A percentile compares a stretch with the other conserved stretches of the same genome.
Conservation (phyloP, 2,888 invertebrate species). For the Nebria brevicollis region DNA sequence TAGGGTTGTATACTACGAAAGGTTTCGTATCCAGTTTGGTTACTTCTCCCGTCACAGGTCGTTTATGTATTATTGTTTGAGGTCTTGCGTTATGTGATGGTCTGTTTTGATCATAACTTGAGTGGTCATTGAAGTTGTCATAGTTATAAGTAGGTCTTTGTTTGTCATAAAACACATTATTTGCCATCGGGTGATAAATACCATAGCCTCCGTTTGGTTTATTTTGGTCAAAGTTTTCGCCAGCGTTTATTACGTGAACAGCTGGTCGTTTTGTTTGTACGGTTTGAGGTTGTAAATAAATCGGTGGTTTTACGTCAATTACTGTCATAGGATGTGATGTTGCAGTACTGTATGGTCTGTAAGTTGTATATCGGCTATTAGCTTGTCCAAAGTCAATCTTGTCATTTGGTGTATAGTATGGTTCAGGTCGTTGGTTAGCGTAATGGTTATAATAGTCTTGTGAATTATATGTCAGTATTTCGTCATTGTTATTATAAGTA, state of each 20-base stretch:
- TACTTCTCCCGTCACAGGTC: slow-evolving; percentile 39
- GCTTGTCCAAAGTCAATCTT: slow-evolving; percentile 35
- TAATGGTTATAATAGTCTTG: slow-evolving; percentile 21
- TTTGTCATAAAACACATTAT: neutral
- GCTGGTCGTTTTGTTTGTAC: slow-evolving; percentile 25
- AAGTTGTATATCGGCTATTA: slow-evolving; percentile 3
- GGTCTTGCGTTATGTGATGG: slow-evolving; percentile 14
- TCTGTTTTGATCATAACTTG: slow-evolving; percentile 13
- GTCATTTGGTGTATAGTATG: slow-evolving; percentile 8
- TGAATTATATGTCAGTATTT: slow-evolving; percentile 3
- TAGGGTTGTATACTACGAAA: slow-evolving; percentile 22
- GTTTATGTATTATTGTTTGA: slow-evolving; percentile 33
- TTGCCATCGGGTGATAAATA: neutral
- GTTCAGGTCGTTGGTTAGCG: neutral
- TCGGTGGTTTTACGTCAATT: slow-evolving; percentile 32
- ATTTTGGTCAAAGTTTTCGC: neutral
- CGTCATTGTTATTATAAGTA: slow-evolving; percentile 19
- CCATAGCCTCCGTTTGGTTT: neutral
- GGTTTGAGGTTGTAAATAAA: slow-evolving; percentile 22
- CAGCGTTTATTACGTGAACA: slow-evolving; percentile 17
- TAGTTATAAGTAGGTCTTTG: slow-evolving; percentile 31
- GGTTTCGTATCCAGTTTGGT: slow-evolving; percentile 41
- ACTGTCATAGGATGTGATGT: slow-evolving; percentile 29
- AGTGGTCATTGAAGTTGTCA: neutral
- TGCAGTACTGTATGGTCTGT: slow-evolving; percentile 14